These are phyloP conservation scores for Paratilapia polleni DNA, from an alignment of 2,113 vertebrate species.

Conservation along the genomic window DNA sequence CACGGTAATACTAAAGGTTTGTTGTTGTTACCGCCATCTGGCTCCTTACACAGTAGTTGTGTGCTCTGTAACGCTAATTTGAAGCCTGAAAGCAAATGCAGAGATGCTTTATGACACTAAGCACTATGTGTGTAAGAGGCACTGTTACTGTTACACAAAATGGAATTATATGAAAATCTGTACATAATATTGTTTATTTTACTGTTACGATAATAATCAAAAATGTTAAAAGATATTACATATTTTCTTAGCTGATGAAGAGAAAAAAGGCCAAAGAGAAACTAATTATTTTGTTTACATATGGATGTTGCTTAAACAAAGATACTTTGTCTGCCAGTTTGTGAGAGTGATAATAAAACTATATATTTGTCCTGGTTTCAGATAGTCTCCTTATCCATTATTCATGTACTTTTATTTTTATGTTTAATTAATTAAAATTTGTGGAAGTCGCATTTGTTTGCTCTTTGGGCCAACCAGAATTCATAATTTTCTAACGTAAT, in stretches of 20 bases:
- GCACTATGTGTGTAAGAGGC: neutral
- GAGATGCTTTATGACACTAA: neutral
- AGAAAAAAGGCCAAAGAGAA: conserved; percentile 50
- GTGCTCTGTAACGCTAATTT: neutral
- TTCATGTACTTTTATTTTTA: neutral
- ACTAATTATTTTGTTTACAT: conserved; percentile 31
- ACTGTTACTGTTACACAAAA: conserved; percentile 21
- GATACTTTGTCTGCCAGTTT: neutral
- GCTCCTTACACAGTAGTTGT: neutral
- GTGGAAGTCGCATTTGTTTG: neutral
- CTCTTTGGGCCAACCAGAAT: conserved; percentile 19
- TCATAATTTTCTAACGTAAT: neutral
- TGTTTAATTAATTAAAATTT: neutral
- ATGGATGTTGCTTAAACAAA: conserved; percentile 2
- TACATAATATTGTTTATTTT: conserved; percentile 42
- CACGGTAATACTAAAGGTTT: neutral
- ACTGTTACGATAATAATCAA: neutral
- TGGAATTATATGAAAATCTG: neutral
- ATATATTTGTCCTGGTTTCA: conserved; percentile 22
- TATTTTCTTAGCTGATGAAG: conserved; percentile 43
- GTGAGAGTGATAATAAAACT: conserved; percentile 42
- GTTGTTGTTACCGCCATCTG: neutral
- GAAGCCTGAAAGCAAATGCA: neutral
- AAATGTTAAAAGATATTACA: conserved; percentile 6
- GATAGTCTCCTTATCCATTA: neutral